phyloP scores from a whole-genome alignment of 2,797 vertebrate species.

The Schizopygopsis malacanthus region DNA sequence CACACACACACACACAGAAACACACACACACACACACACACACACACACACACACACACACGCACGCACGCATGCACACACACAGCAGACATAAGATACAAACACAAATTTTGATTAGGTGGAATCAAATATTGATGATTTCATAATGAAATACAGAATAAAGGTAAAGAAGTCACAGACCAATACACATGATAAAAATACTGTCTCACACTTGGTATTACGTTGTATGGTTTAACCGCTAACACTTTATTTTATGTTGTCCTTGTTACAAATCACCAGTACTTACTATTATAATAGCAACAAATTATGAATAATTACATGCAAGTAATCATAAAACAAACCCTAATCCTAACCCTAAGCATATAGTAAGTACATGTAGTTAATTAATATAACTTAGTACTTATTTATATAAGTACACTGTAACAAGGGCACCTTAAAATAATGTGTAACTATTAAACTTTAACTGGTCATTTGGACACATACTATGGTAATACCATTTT shows the following conservation, averaged over 20 bases:
- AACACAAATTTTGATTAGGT: not conserved
- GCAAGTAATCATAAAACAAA: too few species aligned
- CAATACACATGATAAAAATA: not conserved
- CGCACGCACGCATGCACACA: not conserved
- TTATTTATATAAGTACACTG: too few species aligned
- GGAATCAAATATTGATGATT: not conserved
- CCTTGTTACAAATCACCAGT: too few species aligned
- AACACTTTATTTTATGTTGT: too few species aligned
- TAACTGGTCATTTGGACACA: not conserved
- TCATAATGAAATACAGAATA: not conserved
- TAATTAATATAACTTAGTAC: too few species aligned
- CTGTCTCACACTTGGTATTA: not conserved
- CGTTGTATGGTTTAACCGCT: not conserved
- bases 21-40: slow-evolving; percentile 39
- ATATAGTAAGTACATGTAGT: too few species aligned
- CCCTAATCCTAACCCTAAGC: too few species aligned
- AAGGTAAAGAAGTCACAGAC: not conserved
- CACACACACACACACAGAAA: slow-evolving; percentile 31
- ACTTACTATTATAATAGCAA: too few species aligned
- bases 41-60: slow-evolving; percentile 38
- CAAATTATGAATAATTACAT: too few species aligned
- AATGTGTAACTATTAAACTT: too few species aligned
- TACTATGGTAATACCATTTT: not conserved
- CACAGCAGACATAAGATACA: slow-evolving; percentile 25
- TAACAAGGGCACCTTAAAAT: too few species aligned